Base-by-base conservation (phyloP, 2,797 vertebrate species). In the Poeciliopsis presidionis region DNA sequence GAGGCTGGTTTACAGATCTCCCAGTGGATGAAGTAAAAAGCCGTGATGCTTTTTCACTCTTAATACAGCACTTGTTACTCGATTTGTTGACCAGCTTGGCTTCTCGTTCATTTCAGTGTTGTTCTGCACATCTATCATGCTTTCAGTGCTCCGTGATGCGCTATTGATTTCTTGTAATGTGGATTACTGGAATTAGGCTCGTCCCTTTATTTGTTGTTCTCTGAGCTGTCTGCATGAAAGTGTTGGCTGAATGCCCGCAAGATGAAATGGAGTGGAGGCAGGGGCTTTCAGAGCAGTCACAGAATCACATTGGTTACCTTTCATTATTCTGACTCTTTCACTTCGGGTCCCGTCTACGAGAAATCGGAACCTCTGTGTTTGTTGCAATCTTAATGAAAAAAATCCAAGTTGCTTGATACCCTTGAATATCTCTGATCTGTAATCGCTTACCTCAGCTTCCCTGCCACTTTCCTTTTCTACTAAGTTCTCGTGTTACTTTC, bases 1-100 rank as follows among this genome's bases (percentile, higher is more conserved):
- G 86, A 83, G 73, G 39, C 81, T 36, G 77, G 73, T 84, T 80
- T 57, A 7, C 78, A 53, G 47, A 81, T 81, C 75, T 83, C 73
- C 70, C 65, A 36, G 16, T 45, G 51, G 75, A 28, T 39, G 41
- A 78, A 83, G 74, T 70, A 76, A 85, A 87, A 90, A 81, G 70
- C 87, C 70, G 61, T 41, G 70, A 82, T 0, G 30, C 79, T 77
- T 63, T 63, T 79, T 7, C 4, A 20, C 46, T 36, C 6, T 55
- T 22, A 39, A 22, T 65, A 65, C 36, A 22, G 16, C 33, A 39
- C 33, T 20, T 33, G 20, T 20, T 39, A 65, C 9, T 43, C 25
- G 43, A 46, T 41, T 43, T 70, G 11, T 73, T 53, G 61, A 72
- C 33, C 28, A 28, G 22, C 13, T 22, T 45, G 39, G 49, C 9